phyloP scores from a whole-genome alignment of 2,113 vertebrate species.

The Dromiciops gliroides region DNA sequence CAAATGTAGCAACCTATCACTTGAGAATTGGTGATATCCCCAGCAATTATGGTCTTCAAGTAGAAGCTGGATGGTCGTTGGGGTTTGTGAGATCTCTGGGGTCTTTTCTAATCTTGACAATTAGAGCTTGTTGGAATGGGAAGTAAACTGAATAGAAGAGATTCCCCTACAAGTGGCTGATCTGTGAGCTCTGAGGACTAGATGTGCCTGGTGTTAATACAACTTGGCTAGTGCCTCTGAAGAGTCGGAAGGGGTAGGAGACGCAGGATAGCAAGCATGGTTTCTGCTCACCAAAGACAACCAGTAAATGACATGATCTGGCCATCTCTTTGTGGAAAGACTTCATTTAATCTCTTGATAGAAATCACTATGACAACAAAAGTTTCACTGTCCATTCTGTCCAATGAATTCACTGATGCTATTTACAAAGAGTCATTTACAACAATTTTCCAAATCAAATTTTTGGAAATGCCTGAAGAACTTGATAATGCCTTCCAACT shows the following conservation, averaged over 20 bases:
- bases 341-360: neutral
- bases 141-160: neutral
- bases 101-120: neutral
- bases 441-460: neutral
- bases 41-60: neutral
- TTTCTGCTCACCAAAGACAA: neutral
- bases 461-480: slow-evolving; percentile 7
- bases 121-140: neutral
- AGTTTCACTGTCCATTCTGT: neutral
- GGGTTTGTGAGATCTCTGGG: neutral
- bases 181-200: neutral
- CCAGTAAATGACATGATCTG: accelerated
- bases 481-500: neutral
- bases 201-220: neutral
- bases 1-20: neutral
- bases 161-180: neutral
- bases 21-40: neutral
- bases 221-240: neutral
- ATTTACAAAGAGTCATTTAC: neutral
- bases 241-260: neutral
- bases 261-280: neutral
- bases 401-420: neutral
- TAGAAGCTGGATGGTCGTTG: neutral
- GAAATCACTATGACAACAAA: neutral
- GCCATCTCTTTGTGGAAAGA: neutral